phyloP scores from a whole-genome alignment of 2,797 vertebrate species.

The Tangara arthus region DNA sequence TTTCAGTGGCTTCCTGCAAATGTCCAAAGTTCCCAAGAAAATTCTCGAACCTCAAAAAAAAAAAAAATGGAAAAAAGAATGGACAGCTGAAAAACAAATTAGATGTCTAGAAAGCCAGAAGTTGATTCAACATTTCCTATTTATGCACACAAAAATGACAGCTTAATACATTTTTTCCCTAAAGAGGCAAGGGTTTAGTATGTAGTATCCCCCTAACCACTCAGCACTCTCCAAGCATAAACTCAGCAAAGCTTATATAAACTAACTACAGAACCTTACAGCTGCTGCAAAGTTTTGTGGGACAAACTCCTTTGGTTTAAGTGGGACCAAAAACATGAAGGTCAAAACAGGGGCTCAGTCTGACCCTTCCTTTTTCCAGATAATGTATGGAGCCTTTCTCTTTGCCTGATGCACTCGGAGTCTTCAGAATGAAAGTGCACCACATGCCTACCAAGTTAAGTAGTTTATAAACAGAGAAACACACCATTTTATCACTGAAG shows the following conservation, averaged over 20 bases:
- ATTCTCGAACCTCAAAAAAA: not conserved
- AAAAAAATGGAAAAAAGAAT: not conserved
- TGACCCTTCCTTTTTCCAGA: not conserved
- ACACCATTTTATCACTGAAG: not conserved
- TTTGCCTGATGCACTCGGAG: not conserved
- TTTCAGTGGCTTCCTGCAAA: conserved; percentile 21
- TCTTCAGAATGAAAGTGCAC: not conserved
- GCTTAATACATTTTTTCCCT: conserved; percentile 43
- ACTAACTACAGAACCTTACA: conserved; percentile 57
- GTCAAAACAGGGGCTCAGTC: not conserved
- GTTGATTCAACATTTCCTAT: conserved; percentile 57
- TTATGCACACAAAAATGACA: conserved; percentile 54
- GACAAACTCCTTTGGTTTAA: conserved; percentile 40
- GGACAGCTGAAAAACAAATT: conserved; percentile 29
- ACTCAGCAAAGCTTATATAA: conserved; percentile 61
- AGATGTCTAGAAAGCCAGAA: conserved; percentile 43
- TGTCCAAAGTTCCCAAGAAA: not conserved
- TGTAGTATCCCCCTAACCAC: conserved; percentile 22
- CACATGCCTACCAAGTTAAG: not conserved
- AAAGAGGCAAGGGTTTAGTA: conserved; percentile 49
- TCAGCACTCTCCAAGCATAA: conserved; percentile 53
- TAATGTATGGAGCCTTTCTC: not conserved
- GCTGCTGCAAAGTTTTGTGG: conserved; percentile 45
- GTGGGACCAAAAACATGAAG: not conserved
- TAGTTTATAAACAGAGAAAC: conserved; percentile 12